phyloP scores from a whole-genome alignment of 2,113 vertebrate genomes.

The Labeo catla region DNA sequence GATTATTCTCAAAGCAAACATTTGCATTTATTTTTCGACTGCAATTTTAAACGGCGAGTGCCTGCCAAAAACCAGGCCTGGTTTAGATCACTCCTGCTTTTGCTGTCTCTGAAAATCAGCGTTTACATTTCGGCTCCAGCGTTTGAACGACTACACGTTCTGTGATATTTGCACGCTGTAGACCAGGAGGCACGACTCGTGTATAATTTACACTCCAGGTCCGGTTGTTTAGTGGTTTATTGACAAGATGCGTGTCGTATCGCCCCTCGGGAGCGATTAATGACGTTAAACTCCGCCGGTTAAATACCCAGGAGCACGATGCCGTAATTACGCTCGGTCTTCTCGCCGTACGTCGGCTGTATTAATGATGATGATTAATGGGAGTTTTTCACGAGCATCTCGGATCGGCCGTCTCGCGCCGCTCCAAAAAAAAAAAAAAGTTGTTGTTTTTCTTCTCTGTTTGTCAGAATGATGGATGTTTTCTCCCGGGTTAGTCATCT shows the following conservation, averaged over 20 bases:
- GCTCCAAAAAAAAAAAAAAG: constrained; percentile 4
- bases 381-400: neutral
- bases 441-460: constrained; percentile 54
- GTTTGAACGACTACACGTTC: neutral
- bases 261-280: constrained; percentile 10
- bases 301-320: constrained; percentile 32
- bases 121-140: constrained; percentile 52
- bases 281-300: constrained; percentile 19
- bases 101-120: constrained; percentile 59
- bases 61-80: constrained; percentile 29
- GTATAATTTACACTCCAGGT: neutral
- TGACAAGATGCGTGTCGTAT: constrained; percentile 22
- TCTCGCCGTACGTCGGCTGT: neutral
- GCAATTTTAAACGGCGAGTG: neutral
- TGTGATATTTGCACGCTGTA: neutral
- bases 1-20: constrained; percentile 13
- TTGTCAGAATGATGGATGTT: constrained; percentile 63
- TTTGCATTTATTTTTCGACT: neutral
- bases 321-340: constrained; percentile 13
- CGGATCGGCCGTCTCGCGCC: neutral
- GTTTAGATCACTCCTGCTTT: constrained; percentile 32
- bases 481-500: constrained; percentile 70
- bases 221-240: neutral
- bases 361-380: constrained; percentile 40
- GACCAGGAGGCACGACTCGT: neutral